phyloP scores from a whole-genome alignment of 2,797 vertebrate species.

The Lagorchestes hirsutus region DNA sequence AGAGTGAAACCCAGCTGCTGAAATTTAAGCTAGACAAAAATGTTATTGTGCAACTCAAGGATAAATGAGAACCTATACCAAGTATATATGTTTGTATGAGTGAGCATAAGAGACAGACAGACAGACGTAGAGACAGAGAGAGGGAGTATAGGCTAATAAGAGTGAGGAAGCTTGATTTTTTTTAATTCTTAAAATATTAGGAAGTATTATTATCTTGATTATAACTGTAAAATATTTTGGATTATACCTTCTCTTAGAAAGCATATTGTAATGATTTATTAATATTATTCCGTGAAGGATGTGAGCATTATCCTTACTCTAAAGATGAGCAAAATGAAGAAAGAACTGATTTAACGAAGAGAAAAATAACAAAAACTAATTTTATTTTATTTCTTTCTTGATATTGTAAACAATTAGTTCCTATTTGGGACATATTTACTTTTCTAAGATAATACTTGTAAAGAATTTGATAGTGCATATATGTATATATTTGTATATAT shows the following conservation, averaged over 20 bases:
- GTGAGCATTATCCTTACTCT: neutral
- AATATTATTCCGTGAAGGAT: neutral
- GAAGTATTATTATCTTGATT: slow-evolving; percentile 21
- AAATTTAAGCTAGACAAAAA: slow-evolving; percentile 49
- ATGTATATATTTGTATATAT: no score
- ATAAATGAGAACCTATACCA: slow-evolving; percentile 23
- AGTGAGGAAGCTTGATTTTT: neutral
- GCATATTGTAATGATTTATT: neutral
- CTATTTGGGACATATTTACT: slow-evolving; percentile 27
- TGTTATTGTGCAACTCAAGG: slow-evolving; percentile 45
- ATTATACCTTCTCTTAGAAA: slow-evolving; percentile 43
- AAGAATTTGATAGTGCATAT: no score
- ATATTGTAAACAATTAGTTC: neutral
- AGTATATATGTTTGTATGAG: neutral
- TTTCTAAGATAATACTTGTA: slow-evolving; percentile 29
- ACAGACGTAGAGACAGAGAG: no score
- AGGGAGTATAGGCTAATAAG: neutral
- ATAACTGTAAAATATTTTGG: slow-evolving; percentile 20
- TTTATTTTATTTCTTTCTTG: neutral
- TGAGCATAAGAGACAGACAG: neutral
- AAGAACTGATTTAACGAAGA: slow-evolving; percentile 17
- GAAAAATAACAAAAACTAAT: slow-evolving; percentile 26
- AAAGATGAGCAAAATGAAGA: slow-evolving; percentile 17
- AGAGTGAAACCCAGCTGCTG: neutral
- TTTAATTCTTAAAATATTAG: slow-evolving; percentile 52